These are phyloP conservation scores for Seira musarum DNA, from an alignment of 2,888 invertebrate genomes.

Conservation along the genomic window DNA sequence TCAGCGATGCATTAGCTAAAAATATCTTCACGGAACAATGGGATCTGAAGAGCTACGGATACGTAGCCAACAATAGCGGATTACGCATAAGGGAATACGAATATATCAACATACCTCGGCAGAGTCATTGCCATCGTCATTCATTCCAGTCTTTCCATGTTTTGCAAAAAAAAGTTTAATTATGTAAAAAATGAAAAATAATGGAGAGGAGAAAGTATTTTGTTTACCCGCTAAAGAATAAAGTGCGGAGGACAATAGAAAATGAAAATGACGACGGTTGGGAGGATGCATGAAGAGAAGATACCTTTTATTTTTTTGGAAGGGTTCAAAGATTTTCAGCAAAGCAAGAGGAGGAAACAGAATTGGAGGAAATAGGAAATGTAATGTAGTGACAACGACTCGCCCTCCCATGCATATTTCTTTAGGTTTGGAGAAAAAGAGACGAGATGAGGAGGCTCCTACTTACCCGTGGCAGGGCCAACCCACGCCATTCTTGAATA, in stretches of 20 bases:
- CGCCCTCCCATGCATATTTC: too few species aligned
- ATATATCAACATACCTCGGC: background rate
- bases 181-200: too few species aligned
- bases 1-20: background rate
- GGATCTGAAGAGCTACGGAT: background rate
- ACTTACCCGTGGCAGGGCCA: too few species aligned
- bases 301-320: too few species aligned
- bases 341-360: background rate
- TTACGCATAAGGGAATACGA: background rate
- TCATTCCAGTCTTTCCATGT: background rate
- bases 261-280: too few species aligned
- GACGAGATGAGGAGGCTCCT: too few species aligned
- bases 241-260: too few species aligned
- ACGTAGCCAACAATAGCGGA: background rate
- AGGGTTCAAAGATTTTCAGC: background rate
- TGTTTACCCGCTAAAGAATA: background rate
- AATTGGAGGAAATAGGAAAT: background rate
- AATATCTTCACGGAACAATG: too few species aligned
- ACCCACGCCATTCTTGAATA: too few species aligned
- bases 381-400: background rate
- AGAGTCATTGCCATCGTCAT: background rate
- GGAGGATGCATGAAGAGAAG: too few species aligned
- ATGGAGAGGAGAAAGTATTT: too few species aligned
- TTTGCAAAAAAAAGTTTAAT: background rate
- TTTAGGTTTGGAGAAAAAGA: too few species aligned